A percentile compares a stretch with the other conserved stretches of the same genome.
Evolutionary conservation across 2,888 invertebrate species (phyloP).

Genomic region (Caenorhabditis becei): DNA sequence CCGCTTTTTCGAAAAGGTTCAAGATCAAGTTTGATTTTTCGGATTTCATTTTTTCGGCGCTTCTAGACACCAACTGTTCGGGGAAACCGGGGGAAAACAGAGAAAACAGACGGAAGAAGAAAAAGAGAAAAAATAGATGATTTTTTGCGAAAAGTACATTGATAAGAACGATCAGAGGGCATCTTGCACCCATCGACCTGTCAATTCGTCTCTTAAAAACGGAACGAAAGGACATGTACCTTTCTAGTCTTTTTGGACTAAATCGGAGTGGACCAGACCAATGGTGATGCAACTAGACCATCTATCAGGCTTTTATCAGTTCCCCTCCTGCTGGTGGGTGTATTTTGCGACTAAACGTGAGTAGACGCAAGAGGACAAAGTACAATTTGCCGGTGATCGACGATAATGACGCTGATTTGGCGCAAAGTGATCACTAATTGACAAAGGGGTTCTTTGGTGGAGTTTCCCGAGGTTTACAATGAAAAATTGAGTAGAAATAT

Average conservation of each 20-base stretch:
- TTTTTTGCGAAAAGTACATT: neutral
- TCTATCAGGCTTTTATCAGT: slow-evolving; percentile 34
- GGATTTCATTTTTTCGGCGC: slow-evolving; percentile 6
- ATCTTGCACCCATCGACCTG: neutral
- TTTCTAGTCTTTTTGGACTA: slow-evolving; percentile 22
- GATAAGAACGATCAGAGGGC: slow-evolving; percentile 3
- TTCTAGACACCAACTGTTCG: slow-evolving; percentile 28
- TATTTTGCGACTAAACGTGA: slow-evolving; percentile 55
- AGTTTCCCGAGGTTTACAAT: too few relatives aligned
- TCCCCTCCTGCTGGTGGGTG: slow-evolving; percentile 6
- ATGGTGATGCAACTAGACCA: slow-evolving; percentile 33
- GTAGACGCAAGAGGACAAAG: slow-evolving; percentile 49
- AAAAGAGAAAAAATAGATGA: too few relatives aligned
- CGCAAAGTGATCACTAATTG: slow-evolving; percentile 38
- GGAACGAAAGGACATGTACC: slow-evolving; percentile 18
- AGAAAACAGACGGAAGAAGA: slow-evolving; percentile 1
- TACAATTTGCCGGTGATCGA: slow-evolving; percentile 28
- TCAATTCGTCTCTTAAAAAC: neutral
- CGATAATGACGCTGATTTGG: slow-evolving; percentile 20
- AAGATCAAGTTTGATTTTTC: slow-evolving; percentile 25
- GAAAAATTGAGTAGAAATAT: slow-evolving; percentile 6
- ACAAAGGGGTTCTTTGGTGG: too few relatives aligned
- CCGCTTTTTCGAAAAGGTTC: slow-evolving; percentile 23
- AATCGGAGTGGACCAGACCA: slow-evolving; percentile 4
- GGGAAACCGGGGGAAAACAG: neutral